Base-by-base conservation (phyloP, 2,113 vertebrate species). In the Puntigrus tetrazona region DNA sequence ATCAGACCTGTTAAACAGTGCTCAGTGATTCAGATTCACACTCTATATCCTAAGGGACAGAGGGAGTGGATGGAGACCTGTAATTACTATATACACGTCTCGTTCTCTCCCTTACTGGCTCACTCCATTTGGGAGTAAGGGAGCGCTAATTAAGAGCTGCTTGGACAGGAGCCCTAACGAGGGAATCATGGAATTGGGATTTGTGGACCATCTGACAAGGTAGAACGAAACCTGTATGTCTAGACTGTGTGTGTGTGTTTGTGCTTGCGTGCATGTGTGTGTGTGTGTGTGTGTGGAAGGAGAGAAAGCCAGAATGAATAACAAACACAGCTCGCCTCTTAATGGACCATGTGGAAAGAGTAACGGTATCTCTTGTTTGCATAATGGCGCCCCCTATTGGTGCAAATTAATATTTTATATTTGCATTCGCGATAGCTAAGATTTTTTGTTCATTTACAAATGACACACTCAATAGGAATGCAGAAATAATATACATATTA, bases 161-260 rank as follows among this genome's bases (percentile, higher is more conserved):
- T 92, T 92, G 91, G 91, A 93, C 92, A 91, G 91, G 86, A 85
- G 90, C 90, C 88, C 92, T 94, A 94, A 95, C 92, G 90, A 95
- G 90, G 91, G 90, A 93, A 95, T 95, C 92, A 94, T 94, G 90
- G 92, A 88, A 91, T 90, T 92, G 93, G 94, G 94, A 91, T 94
- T 91, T 91, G 93, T 88, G 75, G 22, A n/a, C 65, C 85, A 74
- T 84, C 77, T 63, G 72, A 87, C 85, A 70, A 74, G 81, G 79
- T 61, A 83, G 67, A 80, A 70, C 80, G 63, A 59, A 88, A 86
- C 41, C 85, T 87, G 76, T 74, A 73, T 50, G 63, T 77, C 47
- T n/a, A 57, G n/a, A 43, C 13, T 57, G 36, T 29, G 43, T 87
- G 69, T 87, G 69, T 84, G 83, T 73, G 78, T 80, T 52, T 75